Percentiles rank a stretch among this genome's conserved stretches.
Conservation (phyloP, 2,113 vertebrate genomes). For the Eurystomus gularis region DNA sequence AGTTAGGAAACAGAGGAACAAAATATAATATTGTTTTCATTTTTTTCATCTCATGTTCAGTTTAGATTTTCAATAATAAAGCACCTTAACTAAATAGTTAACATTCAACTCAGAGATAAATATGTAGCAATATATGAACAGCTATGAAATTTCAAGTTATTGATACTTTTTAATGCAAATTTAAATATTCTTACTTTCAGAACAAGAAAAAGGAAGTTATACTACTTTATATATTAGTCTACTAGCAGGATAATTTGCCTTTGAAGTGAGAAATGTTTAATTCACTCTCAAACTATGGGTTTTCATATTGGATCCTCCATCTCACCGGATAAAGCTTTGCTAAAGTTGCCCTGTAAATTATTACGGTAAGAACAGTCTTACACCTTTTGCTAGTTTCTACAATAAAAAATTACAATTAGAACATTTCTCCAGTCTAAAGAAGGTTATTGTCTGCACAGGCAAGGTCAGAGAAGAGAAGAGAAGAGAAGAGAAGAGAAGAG, state of each 20-base stretch:
- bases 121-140: neutral
- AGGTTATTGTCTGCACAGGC: neutral
- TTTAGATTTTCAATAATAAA: neutral
- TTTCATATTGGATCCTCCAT: neutral
- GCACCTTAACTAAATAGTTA: neutral
- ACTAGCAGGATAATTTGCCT: neutral
- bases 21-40: neutral
- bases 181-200: neutral
- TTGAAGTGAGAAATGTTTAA: neutral
- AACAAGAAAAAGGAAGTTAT: neutral
- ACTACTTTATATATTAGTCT: neutral
- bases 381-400: neutral
- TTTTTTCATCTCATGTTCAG: neutral
- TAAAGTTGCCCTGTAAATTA: neutral
- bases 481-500: neutral
- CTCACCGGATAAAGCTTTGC: neutral
- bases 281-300: neutral
- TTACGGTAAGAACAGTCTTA: neutral
- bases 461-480: neutral
- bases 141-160: neutral
- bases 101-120: neutral
- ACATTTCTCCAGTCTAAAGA: neutral
- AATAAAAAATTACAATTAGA: neutral
- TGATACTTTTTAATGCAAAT: neutral
- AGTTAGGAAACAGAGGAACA: neutral